These are phyloP conservation scores for Philotrypesis tridentata DNA, from an alignment of 1,140 invertebrate species.

Conservation along the genomic window DNA sequence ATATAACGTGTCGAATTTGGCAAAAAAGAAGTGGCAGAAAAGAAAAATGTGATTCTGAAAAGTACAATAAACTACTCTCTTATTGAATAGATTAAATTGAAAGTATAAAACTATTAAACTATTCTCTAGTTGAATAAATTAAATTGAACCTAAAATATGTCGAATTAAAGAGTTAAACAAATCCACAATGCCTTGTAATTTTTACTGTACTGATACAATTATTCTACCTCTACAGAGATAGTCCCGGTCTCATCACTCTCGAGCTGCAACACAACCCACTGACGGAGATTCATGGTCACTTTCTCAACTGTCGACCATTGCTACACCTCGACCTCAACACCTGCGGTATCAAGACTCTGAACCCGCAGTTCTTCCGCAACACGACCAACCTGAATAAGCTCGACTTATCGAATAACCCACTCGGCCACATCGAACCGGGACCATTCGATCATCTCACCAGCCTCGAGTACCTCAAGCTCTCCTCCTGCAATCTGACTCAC, in stretches of 20 bases:
- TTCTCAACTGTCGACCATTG: slow-evolving; percentile 79
- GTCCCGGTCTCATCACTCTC: slow-evolving; percentile 79
- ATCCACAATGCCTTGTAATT: too few species aligned
- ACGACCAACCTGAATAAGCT: slow-evolving; percentile 79
- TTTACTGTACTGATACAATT: neutral
- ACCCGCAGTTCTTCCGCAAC: slow-evolving; percentile 80
- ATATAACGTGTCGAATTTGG: too few species aligned
- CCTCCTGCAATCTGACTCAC: slow-evolving; percentile 78
- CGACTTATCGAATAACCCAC: slow-evolving; percentile 81
- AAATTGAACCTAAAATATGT: too few species aligned
- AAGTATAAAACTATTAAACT: too few species aligned
- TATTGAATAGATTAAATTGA: too few species aligned
- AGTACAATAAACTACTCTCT: too few species aligned
- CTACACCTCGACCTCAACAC: slow-evolving; percentile 81
- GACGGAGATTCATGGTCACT: slow-evolving; percentile 77
- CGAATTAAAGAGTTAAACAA: too few species aligned
- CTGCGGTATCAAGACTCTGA: slow-evolving; percentile 77
- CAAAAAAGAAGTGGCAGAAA: too few species aligned
- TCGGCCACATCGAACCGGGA: slow-evolving; percentile 74
- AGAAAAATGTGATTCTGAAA: too few species aligned
- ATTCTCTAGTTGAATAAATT: too few species aligned
- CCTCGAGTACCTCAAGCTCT: slow-evolving; percentile 79
- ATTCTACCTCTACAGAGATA: slow-evolving; percentile 76
- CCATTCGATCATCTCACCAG: slow-evolving; percentile 79
- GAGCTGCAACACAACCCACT: slow-evolving; percentile 82